Base-by-base conservation (phyloP, 1,140 invertebrate genomes). In the Drosophila erecta region DNA sequence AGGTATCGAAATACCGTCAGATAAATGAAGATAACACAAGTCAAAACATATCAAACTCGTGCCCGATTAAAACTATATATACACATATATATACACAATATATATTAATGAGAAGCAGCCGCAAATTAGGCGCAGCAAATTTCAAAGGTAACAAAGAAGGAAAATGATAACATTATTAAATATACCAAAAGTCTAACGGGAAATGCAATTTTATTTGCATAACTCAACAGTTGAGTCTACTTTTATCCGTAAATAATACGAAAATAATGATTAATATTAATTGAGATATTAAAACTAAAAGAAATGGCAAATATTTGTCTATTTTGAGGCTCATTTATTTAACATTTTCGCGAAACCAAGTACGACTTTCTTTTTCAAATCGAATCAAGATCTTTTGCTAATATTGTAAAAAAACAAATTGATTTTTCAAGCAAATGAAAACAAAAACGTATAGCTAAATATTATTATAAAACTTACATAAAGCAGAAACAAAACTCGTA, bases 41-140 rank as follows among this genome's bases (percentile, higher is more conserved):
- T 86, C 73, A 90, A 92, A 91, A 90, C 90, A 92, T 92, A 92
- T 92, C 90, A 92, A 91, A 90, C 73, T 92, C 85, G 90, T 92
- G 90, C 90, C 90, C 90, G 90, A 69, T 58, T 78, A 37, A 47
- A 79, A 77, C 62, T 85, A 86, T 81, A 81, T 73, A 81, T 67
- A 71, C 46, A 79, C 47, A 65, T 44, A 53, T 67, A 75, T 74
- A 75, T 54, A 73, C 15, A 65, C 44, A 50, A 51, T 57, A 65
- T 54, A 65, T 54, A 43, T 50, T 58, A 30, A 51, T 40, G 58
- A 70, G 57, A 53, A 56, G 75, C 65, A 79, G 70, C 66, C 66
- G 54, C 49, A 75, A 79, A 78, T 84, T 76, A 76, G 79, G 76
- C 55, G 81, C 76, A 76, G 67, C 62, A 81, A 67, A 78, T 89